phyloP scores from a whole-genome alignment of 2,797 vertebrate species.

The Spatula clypeata region DNA sequence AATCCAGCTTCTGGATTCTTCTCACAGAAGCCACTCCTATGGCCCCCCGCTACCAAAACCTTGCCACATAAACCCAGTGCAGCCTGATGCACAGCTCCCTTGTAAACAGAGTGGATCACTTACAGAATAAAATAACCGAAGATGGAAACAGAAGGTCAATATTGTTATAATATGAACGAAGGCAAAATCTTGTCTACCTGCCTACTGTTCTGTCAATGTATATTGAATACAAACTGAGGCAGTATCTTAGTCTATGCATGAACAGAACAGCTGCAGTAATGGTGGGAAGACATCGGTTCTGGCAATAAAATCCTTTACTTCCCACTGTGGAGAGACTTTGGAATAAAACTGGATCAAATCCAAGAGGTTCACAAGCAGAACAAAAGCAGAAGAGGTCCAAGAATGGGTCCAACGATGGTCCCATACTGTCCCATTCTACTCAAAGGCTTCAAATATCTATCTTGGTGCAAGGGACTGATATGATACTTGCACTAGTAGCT shows the following conservation, averaged over 20 bases:
- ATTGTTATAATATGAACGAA: not conserved
- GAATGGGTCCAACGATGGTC: not conserved
- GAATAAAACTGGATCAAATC: not conserved
- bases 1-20: no score
- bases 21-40: no score
- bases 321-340: not conserved
- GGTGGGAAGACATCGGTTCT: not conserved
- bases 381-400: not conserved
- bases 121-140: not conserved
- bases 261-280: not conserved
- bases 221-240: not conserved
- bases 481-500: not conserved
- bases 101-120: not conserved
- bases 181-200: not conserved
- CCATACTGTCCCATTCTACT: not conserved
- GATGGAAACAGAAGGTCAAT: not conserved
- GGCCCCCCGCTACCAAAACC: no score
- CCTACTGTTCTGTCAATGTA: not conserved
- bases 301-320: not conserved
- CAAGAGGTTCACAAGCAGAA: not conserved
- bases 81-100: not conserved
- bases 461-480: not conserved
- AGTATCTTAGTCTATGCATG: not conserved
- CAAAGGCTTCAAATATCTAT: not conserved
- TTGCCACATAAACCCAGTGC: no score